A percentile compares a stretch with the other conserved stretches of the same genome.
These are phyloP conservation scores for Leptodactylus fuscus DNA, from an alignment of 2,113 vertebrate species.

Conservation along the genomic window DNA sequence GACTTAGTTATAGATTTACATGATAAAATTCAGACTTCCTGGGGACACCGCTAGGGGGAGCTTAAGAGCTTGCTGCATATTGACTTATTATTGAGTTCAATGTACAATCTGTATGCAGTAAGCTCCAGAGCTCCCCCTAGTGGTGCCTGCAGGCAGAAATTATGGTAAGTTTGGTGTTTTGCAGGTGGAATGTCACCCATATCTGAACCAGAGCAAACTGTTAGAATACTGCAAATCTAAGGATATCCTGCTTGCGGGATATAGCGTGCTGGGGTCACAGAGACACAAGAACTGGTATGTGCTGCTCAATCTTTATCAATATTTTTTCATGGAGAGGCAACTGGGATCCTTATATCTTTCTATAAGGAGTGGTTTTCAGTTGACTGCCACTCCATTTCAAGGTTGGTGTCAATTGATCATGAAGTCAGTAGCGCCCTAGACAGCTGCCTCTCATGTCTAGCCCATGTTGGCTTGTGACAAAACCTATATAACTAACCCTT, in stretches of 20 bases:
- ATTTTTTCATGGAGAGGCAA: too few species aligned
- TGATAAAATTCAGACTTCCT: background rate
- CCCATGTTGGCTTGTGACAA: too few species aligned
- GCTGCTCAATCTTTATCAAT: background rate
- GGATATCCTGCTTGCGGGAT: constrained; percentile 15
- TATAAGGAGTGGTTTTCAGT: too few species aligned
- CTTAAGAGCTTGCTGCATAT: background rate
- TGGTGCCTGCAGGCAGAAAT: background rate
- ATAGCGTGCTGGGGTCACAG: constrained; percentile 39
- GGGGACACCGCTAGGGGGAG: background rate
- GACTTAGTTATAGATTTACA: background rate
- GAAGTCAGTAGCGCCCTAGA: too few species aligned
- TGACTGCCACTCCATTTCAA: too few species aligned
- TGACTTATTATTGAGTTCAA: too few species aligned
- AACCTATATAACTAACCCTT: too few species aligned
- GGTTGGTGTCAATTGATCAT: too few species aligned
- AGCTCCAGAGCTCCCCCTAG: background rate
- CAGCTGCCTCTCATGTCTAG: too few species aligned
- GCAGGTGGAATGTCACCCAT: constrained; percentile 58
- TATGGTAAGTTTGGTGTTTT: background rate
- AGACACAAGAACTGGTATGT: constrained; percentile 34
- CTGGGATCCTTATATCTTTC: too few species aligned
- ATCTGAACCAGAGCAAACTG: constrained; percentile 54
- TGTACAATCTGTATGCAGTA: background rate
- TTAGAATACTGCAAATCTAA: constrained; percentile 31